Percentiles rank a stretch among this genome's conserved stretches.
phyloP scores from a whole-genome alignment of 2,113 vertebrate genomes.

The Triplophysa siluroides region DNA sequence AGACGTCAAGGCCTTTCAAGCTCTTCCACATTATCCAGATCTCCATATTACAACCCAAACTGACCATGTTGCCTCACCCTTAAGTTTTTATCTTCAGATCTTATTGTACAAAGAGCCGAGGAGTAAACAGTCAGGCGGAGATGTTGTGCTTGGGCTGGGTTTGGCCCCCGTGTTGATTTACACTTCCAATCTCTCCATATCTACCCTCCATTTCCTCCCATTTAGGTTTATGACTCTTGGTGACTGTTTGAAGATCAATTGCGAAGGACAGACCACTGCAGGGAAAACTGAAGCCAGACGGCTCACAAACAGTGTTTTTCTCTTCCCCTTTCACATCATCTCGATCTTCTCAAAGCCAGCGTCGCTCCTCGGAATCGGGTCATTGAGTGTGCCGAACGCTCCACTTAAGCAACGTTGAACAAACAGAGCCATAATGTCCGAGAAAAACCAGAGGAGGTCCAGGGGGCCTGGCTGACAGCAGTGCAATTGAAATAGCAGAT shows the following conservation, averaged over 20 bases:
- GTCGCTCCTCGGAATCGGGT: conserved; percentile 21
- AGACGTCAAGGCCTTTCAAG: too few relatives aligned
- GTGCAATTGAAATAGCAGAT: conserved; percentile 2
- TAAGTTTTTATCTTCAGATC: conserved; percentile 33
- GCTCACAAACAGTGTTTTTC: conserved; percentile 43
- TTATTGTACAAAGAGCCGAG: background rate
- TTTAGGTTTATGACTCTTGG: conserved; percentile 60
- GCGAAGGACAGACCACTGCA: conserved; percentile 48
- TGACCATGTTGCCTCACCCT: conserved; percentile 2
- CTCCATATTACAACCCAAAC: conserved; percentile 34
- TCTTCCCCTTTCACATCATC: background rate
- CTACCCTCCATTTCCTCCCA: conserved; percentile 64
- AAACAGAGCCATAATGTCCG: conserved; percentile 45
- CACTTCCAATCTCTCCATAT: conserved; percentile 56
- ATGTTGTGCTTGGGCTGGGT: conserved; percentile 41
- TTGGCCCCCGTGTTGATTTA: conserved; percentile 57
- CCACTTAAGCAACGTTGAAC: conserved; percentile 35
- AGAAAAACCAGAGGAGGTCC: conserved; percentile 22
- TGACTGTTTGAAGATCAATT: conserved; percentile 64
- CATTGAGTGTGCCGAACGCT: conserved; percentile 21
- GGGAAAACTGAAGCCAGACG: conserved; percentile 45
- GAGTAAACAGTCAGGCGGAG: conserved; percentile 16
- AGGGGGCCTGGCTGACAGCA: background rate
- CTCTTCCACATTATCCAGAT: background rate
- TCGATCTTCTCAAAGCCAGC: conserved; percentile 28